These are phyloP conservation scores for Leptinotarsa juncta DNA, from an alignment of 2,888 invertebrate genomes.

Conservation along the genomic window DNA sequence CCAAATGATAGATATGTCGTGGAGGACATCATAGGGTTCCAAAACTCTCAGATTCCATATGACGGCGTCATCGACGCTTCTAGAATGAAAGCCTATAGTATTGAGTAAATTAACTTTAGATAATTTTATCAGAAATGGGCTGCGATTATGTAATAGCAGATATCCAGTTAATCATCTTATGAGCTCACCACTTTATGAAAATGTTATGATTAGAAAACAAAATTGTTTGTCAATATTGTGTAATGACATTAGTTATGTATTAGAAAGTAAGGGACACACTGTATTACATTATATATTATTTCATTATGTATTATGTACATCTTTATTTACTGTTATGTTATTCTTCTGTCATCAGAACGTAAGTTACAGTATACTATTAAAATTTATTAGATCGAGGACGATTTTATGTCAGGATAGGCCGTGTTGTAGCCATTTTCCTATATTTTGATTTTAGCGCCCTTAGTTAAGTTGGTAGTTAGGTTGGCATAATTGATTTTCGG, in stretches of 20 bases:
- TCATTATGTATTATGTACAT: background rate
- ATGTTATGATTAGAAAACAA: background rate
- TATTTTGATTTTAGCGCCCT: conserved; percentile 1
- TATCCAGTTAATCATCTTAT: background rate
- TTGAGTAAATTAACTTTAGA: background rate
- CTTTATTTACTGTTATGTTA: background rate
- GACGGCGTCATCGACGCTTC: conserved; percentile 35
- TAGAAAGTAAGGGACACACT: background rate
- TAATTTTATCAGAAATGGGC: background rate
- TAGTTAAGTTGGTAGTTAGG: background rate
- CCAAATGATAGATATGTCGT: conserved; percentile 48
- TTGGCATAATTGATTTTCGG: no score
- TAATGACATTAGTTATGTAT: background rate
- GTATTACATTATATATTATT: background rate
- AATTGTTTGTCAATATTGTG: background rate
- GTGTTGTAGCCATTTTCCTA: background rate
- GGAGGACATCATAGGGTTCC: conserved; percentile 30
- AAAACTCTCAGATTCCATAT: conserved; percentile 30
- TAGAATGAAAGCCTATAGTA: conserved; percentile 23
- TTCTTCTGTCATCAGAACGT: background rate
- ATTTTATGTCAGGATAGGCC: background rate
- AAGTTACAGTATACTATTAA: background rate
- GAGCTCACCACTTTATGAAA: background rate
- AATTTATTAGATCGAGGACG: background rate
- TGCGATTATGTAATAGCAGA: background rate